Percentiles rank a stretch among this genome's conserved stretches.
phyloP scores from a whole-genome alignment of 2,888 invertebrate genomes.

The Ypsolopha sequella region DNA sequence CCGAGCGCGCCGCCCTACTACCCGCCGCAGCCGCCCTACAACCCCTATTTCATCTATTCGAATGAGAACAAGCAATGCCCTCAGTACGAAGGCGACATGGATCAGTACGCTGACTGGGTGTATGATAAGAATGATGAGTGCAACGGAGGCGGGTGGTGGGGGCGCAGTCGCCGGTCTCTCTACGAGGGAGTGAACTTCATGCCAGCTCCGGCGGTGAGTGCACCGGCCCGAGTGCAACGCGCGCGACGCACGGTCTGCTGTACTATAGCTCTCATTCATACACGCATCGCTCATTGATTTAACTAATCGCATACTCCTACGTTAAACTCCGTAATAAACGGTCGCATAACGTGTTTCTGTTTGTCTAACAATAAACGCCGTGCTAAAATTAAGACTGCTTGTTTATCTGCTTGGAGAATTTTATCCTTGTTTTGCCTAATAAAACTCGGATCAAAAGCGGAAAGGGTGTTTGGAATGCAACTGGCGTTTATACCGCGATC shows the following conservation, averaged over 20 bases:
- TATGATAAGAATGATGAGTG: constrained; percentile 26
- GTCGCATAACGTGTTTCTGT: not conserved
- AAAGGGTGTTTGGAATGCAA: constrained; percentile 55
- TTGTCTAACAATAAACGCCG: not conserved
- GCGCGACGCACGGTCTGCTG: constrained; percentile 13
- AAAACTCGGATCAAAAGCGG: constrained; percentile 43
- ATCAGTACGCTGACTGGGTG: constrained; percentile 19
- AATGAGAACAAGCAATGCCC: not conserved
- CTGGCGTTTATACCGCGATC: constrained; percentile 52
- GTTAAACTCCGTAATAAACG: too few species aligned
- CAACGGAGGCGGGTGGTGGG: constrained; percentile 23
- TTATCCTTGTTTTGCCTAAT: constrained; percentile 25
- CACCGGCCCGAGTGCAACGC: constrained; percentile 33
- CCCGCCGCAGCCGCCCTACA: constrained; percentile 49
- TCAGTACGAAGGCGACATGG: not conserved
- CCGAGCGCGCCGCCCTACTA: constrained; percentile 41
- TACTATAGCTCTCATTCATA: not conserved
- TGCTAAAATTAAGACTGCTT: not conserved
- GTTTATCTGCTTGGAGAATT: constrained; percentile 10
- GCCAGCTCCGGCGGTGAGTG: constrained; percentile 44
- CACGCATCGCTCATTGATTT: not conserved
- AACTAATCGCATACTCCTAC: not conserved
- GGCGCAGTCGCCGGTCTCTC: constrained; percentile 42
- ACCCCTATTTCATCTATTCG: constrained; percentile 39
- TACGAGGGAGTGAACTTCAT: constrained; percentile 61